Evolutionary conservation across 2,113 vertebrate species (phyloP), one percentile per base, ranked within the genome.

Genomic region (Microtus pennsylvanicus): DNA sequence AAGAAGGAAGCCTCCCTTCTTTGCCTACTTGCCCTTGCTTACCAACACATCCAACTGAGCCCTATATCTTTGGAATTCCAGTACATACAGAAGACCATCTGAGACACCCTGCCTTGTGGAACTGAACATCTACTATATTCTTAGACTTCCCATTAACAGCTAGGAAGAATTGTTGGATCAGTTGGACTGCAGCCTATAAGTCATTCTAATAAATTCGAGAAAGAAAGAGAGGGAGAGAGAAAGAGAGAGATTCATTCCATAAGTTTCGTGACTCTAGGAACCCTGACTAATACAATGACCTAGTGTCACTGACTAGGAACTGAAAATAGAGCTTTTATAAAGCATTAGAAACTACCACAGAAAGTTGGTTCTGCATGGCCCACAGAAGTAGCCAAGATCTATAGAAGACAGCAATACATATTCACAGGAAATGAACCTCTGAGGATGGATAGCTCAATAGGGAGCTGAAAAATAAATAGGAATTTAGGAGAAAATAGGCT

Each of bases 391-490:
- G 33, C 6, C 9, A 35, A 78, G 5, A 1, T 67, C 7, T 24
- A 6, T 9, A 30, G 67, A 47, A 70, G 17, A 63, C 7, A 55
- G 45, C 21, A 47, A 19, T 5, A 4, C 30, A 47, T 33, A 45
- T 7, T 0, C 7, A 3, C 45, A 47, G 17, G 9, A 19, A 4
- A 0, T 45, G 7, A 45, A 28, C 12, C 42, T 55, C 1, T 21
- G 26, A 28, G 47, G 24, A 85, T 50, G 35, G 24, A 28, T 52
- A 70, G 70, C 33, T 77, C 22, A 47, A 3, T 11, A 50, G 7
- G 90, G 8, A 70, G 22, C 22, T 42, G 17, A 90, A 26, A 28
- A 47, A 26, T 58, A 12, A 55, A 8, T 24, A 80, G 63, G 19
- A 72, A 42, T 19, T 14, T 52, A 61, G 2, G 8, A 35, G 35